Evolutionary conservation across 2,113 vertebrate species (phyloP).

Genomic region (Phyllostomus discolor): DNA sequence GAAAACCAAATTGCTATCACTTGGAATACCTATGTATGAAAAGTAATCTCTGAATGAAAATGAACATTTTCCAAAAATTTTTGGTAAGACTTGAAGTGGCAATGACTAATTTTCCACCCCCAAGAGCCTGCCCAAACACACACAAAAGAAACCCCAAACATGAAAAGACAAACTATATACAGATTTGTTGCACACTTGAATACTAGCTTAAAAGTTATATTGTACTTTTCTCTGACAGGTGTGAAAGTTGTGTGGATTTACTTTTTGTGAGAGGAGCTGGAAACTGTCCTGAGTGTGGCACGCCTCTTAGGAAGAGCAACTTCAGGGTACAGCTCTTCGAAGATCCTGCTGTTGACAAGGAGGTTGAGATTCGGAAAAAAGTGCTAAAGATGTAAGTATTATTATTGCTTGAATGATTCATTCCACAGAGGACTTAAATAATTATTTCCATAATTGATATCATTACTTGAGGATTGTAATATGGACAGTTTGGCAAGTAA

Average conservation of each 20-base stretch:
- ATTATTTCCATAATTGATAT: background rate
- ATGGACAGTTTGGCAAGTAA: background rate
- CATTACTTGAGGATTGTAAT: constrained; percentile 3
- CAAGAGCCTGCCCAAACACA: background rate
- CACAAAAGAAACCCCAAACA: background rate
- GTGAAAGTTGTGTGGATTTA: constrained; percentile 98
- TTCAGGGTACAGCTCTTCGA: constrained; percentile 98
- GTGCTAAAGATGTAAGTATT: constrained; percentile 95
- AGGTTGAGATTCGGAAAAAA: constrained; percentile 98
- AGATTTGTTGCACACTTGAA: constrained; percentile 4
- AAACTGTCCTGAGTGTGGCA: constrained; percentile 95
- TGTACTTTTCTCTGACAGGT: constrained; percentile 79
- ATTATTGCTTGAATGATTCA: background rate
- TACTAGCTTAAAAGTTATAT: background rate
- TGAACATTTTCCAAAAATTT: background rate
- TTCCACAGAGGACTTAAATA: background rate
- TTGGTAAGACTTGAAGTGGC: background rate
- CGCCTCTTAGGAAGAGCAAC: constrained; percentile 94
- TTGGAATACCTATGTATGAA: background rate
- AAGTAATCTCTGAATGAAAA: constrained; percentile 37
- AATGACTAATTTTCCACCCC: background rate
- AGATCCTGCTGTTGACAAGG: constrained; percentile 96
- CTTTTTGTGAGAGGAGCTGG: constrained; percentile 96
- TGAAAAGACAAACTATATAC: background rate
- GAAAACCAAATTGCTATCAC: background rate